phyloP scores from a whole-genome alignment of 2,888 invertebrate species.

The Nephrocerus scutellatus region DNA sequence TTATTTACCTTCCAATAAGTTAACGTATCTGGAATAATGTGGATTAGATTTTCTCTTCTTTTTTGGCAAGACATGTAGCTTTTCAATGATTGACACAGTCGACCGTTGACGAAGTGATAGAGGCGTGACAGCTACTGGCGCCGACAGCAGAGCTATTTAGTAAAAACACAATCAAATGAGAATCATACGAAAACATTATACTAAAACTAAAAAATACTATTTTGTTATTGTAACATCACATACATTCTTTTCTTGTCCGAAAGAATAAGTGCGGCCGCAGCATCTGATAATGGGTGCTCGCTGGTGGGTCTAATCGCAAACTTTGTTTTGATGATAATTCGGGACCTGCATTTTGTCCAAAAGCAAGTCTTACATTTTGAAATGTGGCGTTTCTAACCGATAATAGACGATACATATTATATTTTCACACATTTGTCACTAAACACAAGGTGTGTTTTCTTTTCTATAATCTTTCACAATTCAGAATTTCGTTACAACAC shows the following conservation, averaged over 20 bases:
- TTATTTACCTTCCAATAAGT: constrained; percentile 59
- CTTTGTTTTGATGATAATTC: no score
- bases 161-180: constrained; percentile 11
- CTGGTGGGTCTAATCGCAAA: no score
- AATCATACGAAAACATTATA: no score
- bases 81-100: constrained; percentile 34
- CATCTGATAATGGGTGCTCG: no score
- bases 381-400: constrained; percentile 30
- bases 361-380: constrained; percentile 29
- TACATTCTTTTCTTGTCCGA: no score
- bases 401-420: constrained; percentile 41
- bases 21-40: constrained; percentile 55
- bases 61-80: constrained; percentile 24
- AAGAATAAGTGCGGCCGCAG: no score
- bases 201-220: no score
- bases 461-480: no score
- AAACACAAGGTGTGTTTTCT: no score
- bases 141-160: not conserved
- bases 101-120: constrained; percentile 31
- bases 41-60: constrained; percentile 29
- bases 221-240: no score
- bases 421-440: no score
- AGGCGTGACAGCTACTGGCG: constrained; percentile 7
- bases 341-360: constrained; percentile 23
- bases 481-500: no score